Base-by-base conservation (phyloP, 2,888 invertebrate species). In the Lamellibrachia columna region DNA sequence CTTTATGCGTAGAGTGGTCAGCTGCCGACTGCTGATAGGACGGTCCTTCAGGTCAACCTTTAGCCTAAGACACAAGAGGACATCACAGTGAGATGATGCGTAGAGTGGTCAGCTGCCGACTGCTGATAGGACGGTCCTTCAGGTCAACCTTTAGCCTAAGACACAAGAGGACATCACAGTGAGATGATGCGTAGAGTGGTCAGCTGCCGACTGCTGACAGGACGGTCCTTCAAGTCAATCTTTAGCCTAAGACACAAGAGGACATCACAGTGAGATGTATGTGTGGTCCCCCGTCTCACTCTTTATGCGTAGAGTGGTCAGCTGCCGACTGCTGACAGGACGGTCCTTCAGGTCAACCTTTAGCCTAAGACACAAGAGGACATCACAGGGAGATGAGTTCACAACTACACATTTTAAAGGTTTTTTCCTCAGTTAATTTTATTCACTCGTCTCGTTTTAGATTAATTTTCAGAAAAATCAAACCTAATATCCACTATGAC, bases 181-280 rank as follows among this genome's bases (percentile, higher is more conserved):
- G n/a, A n/a, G n/a, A n/a, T n/a, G n/a, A 96, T 95, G 28, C 96
- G 93, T 11, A 96, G 94, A 8, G 96, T 96, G 60, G 96, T 96
- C 11, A 96, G 94, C 92, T 96, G 93, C 15, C 95, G 94, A 8
- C 95, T 95, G n/a, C 95, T 95, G 4, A 92, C 93, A 8, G 94
- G 95, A 8, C 95, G 90, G 4, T 75, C 91, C 3, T 53, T 91
- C 91, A 94, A 93, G n/a, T 93, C 93, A 9, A 93, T 40, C 28
- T 93, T 93, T 92, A 94, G 60, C 92, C 94, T 94, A 90, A 58
- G 75, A 6, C 75, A 75, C 15, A 40, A 40, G 40, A 0, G 58
- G 15, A 58, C 58, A 58, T 11, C 58, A 58, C 40, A 40, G 40
- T 0, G 28, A 28, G 28, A 96, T 95, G 93, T n/a, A n/a, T n/a